These are phyloP conservation scores for Monochamus alternatus DNA, from an alignment of 2,888 invertebrate species.

Conservation along the genomic window DNA sequence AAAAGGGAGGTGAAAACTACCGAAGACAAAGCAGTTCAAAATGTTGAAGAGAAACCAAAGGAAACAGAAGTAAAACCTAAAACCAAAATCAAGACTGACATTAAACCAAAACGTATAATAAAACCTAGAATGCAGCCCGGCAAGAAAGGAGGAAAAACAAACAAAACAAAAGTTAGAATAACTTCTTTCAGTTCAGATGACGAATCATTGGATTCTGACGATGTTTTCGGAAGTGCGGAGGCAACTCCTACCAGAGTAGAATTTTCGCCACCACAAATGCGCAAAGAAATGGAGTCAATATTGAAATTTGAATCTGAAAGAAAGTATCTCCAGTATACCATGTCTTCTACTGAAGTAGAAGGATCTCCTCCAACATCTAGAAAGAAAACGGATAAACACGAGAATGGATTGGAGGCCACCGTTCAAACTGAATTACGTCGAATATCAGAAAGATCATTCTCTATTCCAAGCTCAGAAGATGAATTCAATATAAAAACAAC, in stretches of 20 bases:
- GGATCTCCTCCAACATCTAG: slow-evolving; percentile 84
- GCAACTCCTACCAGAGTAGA: slow-evolving; percentile 82
- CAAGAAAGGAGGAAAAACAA: slow-evolving; percentile 76
- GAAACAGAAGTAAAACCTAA: slow-evolving; percentile 65
- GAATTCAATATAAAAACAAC: slow-evolving; percentile 77
- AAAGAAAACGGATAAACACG: slow-evolving; percentile 78
- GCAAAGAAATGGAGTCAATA: slow-evolving; percentile 84
- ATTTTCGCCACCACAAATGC: slow-evolving; percentile 83
- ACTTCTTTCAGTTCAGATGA: slow-evolving; percentile 85
- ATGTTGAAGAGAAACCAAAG: slow-evolving; percentile 58
- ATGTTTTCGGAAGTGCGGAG: slow-evolving; percentile 84
- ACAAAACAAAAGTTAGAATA: slow-evolving; percentile 80
- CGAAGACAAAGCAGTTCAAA: slow-evolving; percentile 52
- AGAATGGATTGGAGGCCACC: slow-evolving; percentile 76
- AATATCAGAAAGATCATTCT: slow-evolving; percentile 83
- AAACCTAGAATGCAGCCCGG: slow-evolving; percentile 78
- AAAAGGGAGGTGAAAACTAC: slow-evolving; percentile 53
- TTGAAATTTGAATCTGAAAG: slow-evolving; percentile 82
- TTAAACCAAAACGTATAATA: slow-evolving; percentile 77
- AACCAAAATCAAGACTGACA: slow-evolving; percentile 75
- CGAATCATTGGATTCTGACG: slow-evolving; percentile 84
- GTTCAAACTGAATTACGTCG: slow-evolving; percentile 78
- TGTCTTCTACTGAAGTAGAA: slow-evolving; percentile 86
- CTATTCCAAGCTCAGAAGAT: slow-evolving; percentile 84
- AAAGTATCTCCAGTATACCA: slow-evolving; percentile 74